phyloP scores from a whole-genome alignment of 2,113 vertebrate species.

The Pteronura brasiliensis region DNA sequence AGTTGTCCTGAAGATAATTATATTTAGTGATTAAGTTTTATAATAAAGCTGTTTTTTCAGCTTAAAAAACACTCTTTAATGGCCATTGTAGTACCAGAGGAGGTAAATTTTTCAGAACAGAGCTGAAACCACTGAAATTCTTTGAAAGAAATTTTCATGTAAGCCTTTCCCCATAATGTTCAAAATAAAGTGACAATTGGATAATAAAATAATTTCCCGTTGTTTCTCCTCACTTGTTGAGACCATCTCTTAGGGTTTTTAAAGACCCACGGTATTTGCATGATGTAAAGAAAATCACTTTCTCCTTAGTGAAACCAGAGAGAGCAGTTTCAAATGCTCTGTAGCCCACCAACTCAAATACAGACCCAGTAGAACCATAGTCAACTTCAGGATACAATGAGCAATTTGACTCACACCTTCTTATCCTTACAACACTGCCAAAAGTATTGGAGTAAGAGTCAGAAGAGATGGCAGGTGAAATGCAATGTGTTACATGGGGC shows the following conservation, averaged over 20 bases:
- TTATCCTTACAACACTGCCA: neutral
- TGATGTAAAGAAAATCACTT: neutral
- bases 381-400: neutral
- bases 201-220: neutral
- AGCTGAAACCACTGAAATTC: neutral
- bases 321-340: neutral
- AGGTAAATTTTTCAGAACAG: neutral
- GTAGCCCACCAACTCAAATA: neutral
- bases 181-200: neutral
- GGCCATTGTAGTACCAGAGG: neutral
- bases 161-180: neutral
- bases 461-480: neutral
- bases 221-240: neutral
- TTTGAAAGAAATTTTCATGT: neutral
- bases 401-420: neutral
- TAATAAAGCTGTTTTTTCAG: neutral
- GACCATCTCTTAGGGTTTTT: neutral
- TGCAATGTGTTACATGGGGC: neutral
- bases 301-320: neutral
- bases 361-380: neutral
- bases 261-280: neutral
- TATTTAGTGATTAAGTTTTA: conserved; percentile 25
- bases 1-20: conserved; percentile 27
- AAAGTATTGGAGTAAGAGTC: neutral
- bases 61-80: neutral